phyloP scores from a whole-genome alignment of 2,888 invertebrate species.

The Cheilosia scutellata region DNA sequence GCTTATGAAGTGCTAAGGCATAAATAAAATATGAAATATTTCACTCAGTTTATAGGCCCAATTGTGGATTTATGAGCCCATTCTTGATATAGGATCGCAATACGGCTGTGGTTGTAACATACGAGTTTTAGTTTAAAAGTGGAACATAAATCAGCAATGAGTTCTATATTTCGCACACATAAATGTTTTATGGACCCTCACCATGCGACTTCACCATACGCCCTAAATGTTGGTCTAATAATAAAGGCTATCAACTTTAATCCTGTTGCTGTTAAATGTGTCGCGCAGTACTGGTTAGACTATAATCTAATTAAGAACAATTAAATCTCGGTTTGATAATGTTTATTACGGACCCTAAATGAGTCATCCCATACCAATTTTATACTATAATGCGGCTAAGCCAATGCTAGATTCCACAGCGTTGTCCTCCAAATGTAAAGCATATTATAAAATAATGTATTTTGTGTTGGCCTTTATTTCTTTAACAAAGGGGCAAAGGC shows the following conservation, averaged over 20 bases:
- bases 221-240: conserved; percentile 16
- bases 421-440: too few species aligned
- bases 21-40: conserved; percentile 45
- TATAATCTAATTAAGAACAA: background rate
- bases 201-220: conserved; percentile 5
- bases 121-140: conserved; percentile 19
- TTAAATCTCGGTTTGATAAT: background rate
- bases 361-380: too few species aligned
- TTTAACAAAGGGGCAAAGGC: too few species aligned
- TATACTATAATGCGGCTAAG: too few species aligned
- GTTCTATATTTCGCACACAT: conserved; percentile 49
- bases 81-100: conserved; percentile 23
- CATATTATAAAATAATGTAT: too few species aligned
- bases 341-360: too few species aligned
- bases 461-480: too few species aligned
- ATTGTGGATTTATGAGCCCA: conserved; percentile 34
- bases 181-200: conserved; percentile 37
- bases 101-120: conserved; percentile 28
- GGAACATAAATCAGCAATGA: conserved; percentile 11
- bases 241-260: conserved; percentile 18
- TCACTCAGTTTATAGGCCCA: conserved; percentile 28
- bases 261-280: background rate
- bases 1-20: conserved; percentile 50
- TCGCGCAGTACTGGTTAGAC: background rate
- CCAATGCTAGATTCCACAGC: too few species aligned